Base-by-base conservation (phyloP, 2,888 invertebrate species). In the Dasysyrphus albostriatus region DNA sequence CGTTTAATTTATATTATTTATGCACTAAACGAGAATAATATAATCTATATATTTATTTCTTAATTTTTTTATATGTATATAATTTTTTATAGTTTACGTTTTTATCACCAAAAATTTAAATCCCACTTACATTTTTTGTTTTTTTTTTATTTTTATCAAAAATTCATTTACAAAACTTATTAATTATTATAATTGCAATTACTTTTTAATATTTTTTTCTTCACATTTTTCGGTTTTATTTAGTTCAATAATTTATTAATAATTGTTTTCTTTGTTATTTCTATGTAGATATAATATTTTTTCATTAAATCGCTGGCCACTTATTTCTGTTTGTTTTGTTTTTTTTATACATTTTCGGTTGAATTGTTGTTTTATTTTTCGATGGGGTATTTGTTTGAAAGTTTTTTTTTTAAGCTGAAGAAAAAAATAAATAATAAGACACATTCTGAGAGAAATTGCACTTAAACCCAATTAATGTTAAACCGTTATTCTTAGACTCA, bases 121-220 rank as follows among this genome's bases (percentile, higher is more conserved):
- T 83, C 78, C 87, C 82, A 87, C 78, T 82, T 78, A 82, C 39
- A 87, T 59, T 49, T 70, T 72, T n/a, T 49, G 16, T 12, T 6
- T 49, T 69, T 49, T 69, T 54, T 69, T 49, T 54, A 8, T 42
- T 84, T 74, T 87, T 87, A 87, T 87, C 82, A 87, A 87, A 87
- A 87, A 87, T 87, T 79, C 83, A 87, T 87, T 87, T 87, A 87
- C 81, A 87, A 87, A 87, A 87, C 78, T 87, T 83, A 83, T 69
- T 37, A 16, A 47, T 78, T 56, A 69, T 85, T 79, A 69, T 51
- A 80, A 51, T 76, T 67, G 54, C 61, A 69, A 67, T 59, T 49
- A n/a, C 59, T 65, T 67, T 76, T 44, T 69, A 67, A 29, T 72
- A 44, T 39, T 49, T 47, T 44, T 49, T 51, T 65, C n/a, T 65